phyloP scores from a whole-genome alignment of 2,113 vertebrate species.

The Osmerus eperlanus region DNA sequence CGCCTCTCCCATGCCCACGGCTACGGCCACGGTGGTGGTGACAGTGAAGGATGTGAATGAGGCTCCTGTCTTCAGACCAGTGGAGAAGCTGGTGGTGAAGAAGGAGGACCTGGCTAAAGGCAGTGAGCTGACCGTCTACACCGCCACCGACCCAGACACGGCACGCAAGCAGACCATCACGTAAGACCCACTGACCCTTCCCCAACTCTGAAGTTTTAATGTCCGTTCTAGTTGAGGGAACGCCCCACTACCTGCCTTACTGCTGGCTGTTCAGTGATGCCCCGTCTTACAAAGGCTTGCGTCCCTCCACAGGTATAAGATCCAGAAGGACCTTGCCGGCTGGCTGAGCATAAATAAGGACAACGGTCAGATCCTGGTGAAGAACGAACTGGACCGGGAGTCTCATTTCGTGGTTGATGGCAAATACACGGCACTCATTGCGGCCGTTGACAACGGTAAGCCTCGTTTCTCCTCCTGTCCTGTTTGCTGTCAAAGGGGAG shows the following conservation, averaged over 20 bases:
- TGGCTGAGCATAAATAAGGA: constrained; percentile 76
- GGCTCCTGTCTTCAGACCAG: constrained; percentile 74
- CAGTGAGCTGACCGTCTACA: constrained; percentile 68
- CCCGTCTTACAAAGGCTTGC: not conserved
- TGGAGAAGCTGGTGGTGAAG: constrained; percentile 50
- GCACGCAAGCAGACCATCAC: constrained; percentile 74
- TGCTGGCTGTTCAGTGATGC: too few relatives aligned
- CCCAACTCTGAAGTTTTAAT: constrained; percentile 39
- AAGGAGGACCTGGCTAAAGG: constrained; percentile 63
- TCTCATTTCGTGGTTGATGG: constrained; percentile 55
- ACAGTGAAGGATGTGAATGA: constrained; percentile 74
- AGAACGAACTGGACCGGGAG: constrained; percentile 77
- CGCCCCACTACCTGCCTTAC: too few relatives aligned
- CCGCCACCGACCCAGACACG: constrained; percentile 81
- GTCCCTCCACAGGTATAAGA: constrained; percentile 72
- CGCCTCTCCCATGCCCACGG: constrained; percentile 38
- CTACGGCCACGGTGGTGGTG: constrained; percentile 81
- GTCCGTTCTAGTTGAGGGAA: too few relatives aligned
- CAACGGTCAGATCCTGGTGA: constrained; percentile 70
- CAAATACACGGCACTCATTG: constrained; percentile 77
- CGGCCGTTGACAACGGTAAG: constrained; percentile 72
- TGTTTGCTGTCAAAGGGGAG: not conserved
- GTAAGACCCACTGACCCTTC: constrained; percentile 64
- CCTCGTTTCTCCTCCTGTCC: not conserved
- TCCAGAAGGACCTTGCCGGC: constrained; percentile 71